Evolutionary conservation across 2,113 vertebrate genomes (phyloP), one percentile per base, ranked within the genome.

Genomic region (Penelope pileata): DNA sequence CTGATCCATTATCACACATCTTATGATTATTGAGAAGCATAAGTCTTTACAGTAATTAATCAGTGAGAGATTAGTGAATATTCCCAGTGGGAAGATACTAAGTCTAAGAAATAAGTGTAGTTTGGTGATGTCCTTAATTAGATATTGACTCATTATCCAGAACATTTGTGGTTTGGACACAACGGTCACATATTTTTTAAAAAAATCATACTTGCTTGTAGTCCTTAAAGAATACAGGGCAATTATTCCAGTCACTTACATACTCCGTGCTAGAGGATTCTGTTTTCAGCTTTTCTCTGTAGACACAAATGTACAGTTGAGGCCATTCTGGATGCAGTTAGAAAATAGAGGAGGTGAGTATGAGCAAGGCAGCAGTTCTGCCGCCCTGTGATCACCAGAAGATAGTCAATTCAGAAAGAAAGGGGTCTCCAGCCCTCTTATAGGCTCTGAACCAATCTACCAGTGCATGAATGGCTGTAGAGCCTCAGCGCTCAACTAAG

Each of bases 11-110:
- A 97, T 96, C 96, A 96, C 94, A 96, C 86, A 96, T 97, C 93
- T 96, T 96, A 97, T 96, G 95, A 97, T 96, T 96, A 96, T 97
- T 88, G 76, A 94, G 94, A 96, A 97, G 91, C 94, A 96, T 96
- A 97, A 94, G 95, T 96, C 95, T 97, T 97, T 96, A 91, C 88
- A 93, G 94, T 95, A 97, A 97, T 97, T 97, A 97, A 96, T 97
- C 96, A 96, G 95, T 95, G 86, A 94, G 90, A 97, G 95, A 96
- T 97, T 96, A 97, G 93, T 93, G 94, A 95, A 91, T 95, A 97
- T 95, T 97, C 96, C 96, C 95, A 88, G 93, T 92, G 95, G 96
- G 95, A 94, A 97, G 94, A 95, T 93, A 88, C 83, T 86, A 94
- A 93, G 73, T 96, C 95, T 90, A 90, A 94, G 92, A 96, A 96